phyloP scores from a whole-genome alignment of 2,113 vertebrate genomes.

The Mormyrus iriodes region DNA sequence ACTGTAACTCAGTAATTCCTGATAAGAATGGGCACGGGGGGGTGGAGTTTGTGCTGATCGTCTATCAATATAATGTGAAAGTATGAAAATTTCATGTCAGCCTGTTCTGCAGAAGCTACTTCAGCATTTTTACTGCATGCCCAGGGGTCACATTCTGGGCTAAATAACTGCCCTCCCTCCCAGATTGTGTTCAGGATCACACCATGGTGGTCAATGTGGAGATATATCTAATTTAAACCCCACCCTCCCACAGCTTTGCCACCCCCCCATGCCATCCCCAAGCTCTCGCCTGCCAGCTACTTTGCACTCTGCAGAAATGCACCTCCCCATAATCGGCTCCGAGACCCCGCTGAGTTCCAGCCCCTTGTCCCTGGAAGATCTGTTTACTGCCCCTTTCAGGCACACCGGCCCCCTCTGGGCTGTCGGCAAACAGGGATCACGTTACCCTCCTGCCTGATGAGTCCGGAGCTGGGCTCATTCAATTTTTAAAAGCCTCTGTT shows the following conservation, averaged over 20 bases:
- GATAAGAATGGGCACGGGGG: neutral
- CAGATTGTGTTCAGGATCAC: slow-evolving; percentile 26
- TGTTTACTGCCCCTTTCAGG: slow-evolving; percentile 22
- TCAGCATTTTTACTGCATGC: slow-evolving; percentile 18
- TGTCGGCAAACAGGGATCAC: slow-evolving; percentile 17
- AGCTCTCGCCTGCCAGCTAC: slow-evolving; percentile 23
- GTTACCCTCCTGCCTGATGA: slow-evolving; percentile 5
- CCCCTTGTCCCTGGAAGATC: slow-evolving; percentile 38
- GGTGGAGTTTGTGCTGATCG: neutral
- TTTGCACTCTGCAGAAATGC: slow-evolving; percentile 31
- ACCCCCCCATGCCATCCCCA: slow-evolving; percentile 27
- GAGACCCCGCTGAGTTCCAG: slow-evolving; percentile 37
- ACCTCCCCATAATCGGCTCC: slow-evolving; percentile 40
- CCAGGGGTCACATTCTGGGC: slow-evolving; percentile 16
- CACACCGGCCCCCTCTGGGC: slow-evolving; percentile 10
- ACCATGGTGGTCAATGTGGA: slow-evolving; percentile 53
- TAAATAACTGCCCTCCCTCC: slow-evolving; percentile 18
- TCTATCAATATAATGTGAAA: neutral
- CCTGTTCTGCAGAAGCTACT: neutral
- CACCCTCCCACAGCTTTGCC: slow-evolving; percentile 35
- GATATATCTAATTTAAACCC: slow-evolving; percentile 38
- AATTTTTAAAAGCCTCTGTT: slow-evolving; percentile 12
- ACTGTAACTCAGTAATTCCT: neutral
- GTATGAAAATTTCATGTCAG: neutral
- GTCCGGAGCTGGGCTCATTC: neutral